Evolutionary conservation across 2,113 vertebrate genomes (phyloP).

Genomic region (Vulpes vulpes): DNA sequence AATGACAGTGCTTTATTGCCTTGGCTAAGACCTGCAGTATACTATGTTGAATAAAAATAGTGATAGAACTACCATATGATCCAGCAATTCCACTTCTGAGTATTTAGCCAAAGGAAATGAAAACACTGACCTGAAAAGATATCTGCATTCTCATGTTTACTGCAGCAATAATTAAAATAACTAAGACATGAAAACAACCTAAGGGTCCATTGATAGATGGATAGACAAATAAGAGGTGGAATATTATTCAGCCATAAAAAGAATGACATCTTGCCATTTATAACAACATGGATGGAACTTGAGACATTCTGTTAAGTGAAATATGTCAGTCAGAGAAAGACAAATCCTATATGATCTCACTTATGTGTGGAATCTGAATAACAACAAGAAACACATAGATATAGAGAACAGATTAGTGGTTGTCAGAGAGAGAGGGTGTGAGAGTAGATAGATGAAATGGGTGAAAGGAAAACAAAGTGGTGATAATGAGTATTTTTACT

Average conservation of each 20-base stretch:
- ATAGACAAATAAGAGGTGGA: background rate
- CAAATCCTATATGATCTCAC: background rate
- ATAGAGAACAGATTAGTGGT: background rate
- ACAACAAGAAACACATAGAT: background rate
- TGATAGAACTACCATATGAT: background rate
- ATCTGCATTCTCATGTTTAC: background rate
- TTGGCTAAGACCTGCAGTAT: background rate
- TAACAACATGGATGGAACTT: background rate
- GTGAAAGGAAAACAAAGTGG: background rate
- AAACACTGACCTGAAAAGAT: background rate
- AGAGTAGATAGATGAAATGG: background rate
- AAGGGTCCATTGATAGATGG: background rate
- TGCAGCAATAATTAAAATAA: background rate
- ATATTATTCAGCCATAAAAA: background rate
- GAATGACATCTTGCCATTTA: background rate
- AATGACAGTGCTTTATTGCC: background rate
- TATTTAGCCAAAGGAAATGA: background rate
- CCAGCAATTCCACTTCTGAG: background rate
- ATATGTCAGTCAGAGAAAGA: background rate
- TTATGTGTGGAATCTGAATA: background rate
- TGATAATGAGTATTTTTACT: background rate
- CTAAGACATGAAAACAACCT: background rate
- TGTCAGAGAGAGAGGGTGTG: background rate
- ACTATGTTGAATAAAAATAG: background rate
- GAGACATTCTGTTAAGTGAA: background rate